Percentiles rank a stretch among this genome's conserved stretches.
These are phyloP conservation scores for Muscina levida DNA, from an alignment of 2,888 invertebrate genomes.

Conservation along the genomic window DNA sequence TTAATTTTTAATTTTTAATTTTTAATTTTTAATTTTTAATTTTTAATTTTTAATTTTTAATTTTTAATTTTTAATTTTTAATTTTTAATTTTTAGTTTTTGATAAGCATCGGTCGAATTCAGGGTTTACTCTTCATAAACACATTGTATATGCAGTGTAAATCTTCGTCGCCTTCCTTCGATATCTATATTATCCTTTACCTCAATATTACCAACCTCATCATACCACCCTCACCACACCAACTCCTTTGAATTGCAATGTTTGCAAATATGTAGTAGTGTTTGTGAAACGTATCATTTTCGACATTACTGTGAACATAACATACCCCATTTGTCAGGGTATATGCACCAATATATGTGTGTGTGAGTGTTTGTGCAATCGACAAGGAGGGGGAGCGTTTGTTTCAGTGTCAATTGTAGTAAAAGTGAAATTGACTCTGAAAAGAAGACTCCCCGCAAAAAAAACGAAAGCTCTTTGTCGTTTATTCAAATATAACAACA, in stretches of 20 bases:
- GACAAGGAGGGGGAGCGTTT: conserved; percentile 11
- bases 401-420: conserved; percentile 5
- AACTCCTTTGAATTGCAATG: not conserved
- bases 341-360: not conserved
- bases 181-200: too few relatives aligned
- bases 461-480: not conserved
- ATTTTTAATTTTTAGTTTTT: too few relatives aligned
- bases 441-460: not conserved
- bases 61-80: too few relatives aligned
- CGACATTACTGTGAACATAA: conserved; percentile 6
- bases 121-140: too few relatives aligned
- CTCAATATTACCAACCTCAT: not conserved
- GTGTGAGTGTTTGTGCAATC: conserved; percentile 1
- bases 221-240: not conserved
- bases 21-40: too few relatives aligned
- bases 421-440: conserved; percentile 15
- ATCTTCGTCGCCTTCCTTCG: too few relatives aligned
- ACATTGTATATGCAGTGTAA: too few relatives aligned
- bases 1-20: too few relatives aligned
- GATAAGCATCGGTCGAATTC: too few relatives aligned
- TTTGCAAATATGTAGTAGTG: not conserved
- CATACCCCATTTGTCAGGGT: not conserved
- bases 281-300: not conserved
- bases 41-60: too few relatives aligned
- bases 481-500: conserved; percentile 34